phyloP scores from a whole-genome alignment of 2,113 vertebrate genomes.

The Triplophysa dalaica region DNA sequence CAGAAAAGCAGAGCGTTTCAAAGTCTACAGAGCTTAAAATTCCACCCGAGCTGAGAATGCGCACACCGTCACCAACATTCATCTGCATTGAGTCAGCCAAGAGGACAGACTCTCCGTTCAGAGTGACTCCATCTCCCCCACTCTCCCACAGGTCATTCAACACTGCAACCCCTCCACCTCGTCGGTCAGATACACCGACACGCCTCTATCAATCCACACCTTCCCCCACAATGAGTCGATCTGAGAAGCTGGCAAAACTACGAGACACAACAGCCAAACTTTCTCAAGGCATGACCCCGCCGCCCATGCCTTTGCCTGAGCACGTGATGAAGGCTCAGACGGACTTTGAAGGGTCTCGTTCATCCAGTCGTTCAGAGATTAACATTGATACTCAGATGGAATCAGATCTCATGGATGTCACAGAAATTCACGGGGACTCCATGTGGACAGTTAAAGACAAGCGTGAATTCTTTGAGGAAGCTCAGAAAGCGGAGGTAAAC shows the following conservation, averaged over 20 bases:
- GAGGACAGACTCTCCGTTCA: constrained; percentile 73
- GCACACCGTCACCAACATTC: constrained; percentile 84
- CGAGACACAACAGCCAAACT: constrained; percentile 80
- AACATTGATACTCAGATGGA: constrained; percentile 66
- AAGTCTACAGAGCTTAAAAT: constrained; percentile 64
- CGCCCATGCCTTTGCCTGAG: constrained; percentile 60
- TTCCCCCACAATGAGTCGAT: constrained; percentile 77
- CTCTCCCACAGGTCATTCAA: constrained; percentile 65
- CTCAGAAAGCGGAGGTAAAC: constrained; percentile 74
- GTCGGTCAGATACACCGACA: constrained; percentile 66
- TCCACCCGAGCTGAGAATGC: constrained; percentile 75
- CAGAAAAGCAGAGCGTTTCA: constrained; percentile 58
- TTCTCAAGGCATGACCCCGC: constrained; percentile 63
- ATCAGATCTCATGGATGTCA: constrained; percentile 54
- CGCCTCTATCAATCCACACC: constrained; percentile 67
- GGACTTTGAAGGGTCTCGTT: constrained; percentile 73
- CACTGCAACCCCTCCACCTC: constrained; percentile 70
- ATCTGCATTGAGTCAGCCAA: constrained; percentile 87
- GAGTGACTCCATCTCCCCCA: constrained; percentile 71
- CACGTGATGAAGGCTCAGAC: constrained; percentile 62
- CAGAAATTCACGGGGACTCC: constrained; percentile 67
- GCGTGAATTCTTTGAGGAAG: constrained; percentile 76
- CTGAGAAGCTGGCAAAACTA: constrained; percentile 83
- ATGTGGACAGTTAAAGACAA: constrained; percentile 77
- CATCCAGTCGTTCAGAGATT: constrained; percentile 71